phyloP scores from a whole-genome alignment of 1,140 invertebrate genomes.

The Spodoptera litura region DNA sequence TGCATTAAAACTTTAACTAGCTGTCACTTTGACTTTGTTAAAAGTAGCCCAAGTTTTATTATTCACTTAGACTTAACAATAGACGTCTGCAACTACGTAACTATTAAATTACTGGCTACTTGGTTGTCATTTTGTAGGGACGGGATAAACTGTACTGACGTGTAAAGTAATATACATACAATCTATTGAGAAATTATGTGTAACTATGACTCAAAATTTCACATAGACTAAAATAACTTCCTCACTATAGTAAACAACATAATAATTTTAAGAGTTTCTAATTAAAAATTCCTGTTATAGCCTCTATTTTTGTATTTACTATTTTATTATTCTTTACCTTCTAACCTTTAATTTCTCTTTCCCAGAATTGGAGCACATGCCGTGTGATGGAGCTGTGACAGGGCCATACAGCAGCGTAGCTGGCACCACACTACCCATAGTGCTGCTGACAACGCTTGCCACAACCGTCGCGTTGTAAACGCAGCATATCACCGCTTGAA shows the following conservation, averaged over 20 bases:
- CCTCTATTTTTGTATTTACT: background rate
- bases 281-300: background rate
- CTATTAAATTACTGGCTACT: background rate
- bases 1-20: conserved; percentile 2
- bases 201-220: too few relatives aligned
- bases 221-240: too few relatives aligned
- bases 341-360: conserved; percentile 50
- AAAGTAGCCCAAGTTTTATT: background rate
- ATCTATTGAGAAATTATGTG: background rate
- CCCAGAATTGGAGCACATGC: conserved; percentile 86
- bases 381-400: conserved; percentile 87
- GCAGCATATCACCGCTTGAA: background rate
- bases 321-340: background rate
- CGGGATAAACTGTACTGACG: too few relatives aligned
- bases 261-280: too few relatives aligned
- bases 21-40: background rate
- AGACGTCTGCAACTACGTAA: background rate
- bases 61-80: background rate
- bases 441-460: conserved; percentile 75
- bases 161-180: too few relatives aligned
- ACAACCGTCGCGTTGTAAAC: conserved; percentile 76
- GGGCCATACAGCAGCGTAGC: conserved; percentile 85
- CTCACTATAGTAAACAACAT: too few relatives aligned
- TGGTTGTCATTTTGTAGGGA: background rate
- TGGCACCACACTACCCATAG: conserved; percentile 72